Conservation (phyloP, 2,888 invertebrate genomes). For the Agrilus cyanescens region DNA sequence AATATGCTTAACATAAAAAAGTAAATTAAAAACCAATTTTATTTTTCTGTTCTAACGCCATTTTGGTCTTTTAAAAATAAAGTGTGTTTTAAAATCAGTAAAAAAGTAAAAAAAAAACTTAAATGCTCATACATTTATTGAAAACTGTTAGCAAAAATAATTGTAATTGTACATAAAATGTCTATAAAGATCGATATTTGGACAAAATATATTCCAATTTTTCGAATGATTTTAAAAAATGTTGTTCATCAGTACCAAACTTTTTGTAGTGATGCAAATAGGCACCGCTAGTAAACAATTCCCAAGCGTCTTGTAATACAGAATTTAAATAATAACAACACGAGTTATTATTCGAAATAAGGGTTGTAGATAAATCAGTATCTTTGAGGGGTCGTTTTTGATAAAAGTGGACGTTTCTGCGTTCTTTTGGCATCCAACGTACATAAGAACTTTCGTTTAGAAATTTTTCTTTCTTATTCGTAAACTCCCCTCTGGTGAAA, state of each 20-base stretch:
- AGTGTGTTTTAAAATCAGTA: too few species aligned
- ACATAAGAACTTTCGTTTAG: slow-evolving; percentile 28
- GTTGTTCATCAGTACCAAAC: slow-evolving; percentile 36
- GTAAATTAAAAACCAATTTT: too few species aligned
- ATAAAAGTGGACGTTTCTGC: slow-evolving; percentile 30
- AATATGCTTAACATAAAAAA: too few species aligned
- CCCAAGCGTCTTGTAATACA: slow-evolving; percentile 37
- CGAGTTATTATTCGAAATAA: slow-evolving; percentile 37
- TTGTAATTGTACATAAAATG: background rate
- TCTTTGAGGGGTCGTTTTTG: slow-evolving; percentile 31
- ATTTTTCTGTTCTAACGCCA: too few species aligned
- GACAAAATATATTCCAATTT: slow-evolving; percentile 36
- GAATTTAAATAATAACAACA: slow-evolving; percentile 30
- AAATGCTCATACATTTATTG: too few species aligned
- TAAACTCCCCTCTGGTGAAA: slow-evolving; percentile 31
- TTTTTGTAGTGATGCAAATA: slow-evolving; percentile 42
- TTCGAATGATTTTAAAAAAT: slow-evolving; percentile 39
- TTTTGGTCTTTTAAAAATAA: too few species aligned
- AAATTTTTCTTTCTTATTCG: slow-evolving; percentile 20
- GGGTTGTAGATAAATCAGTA: slow-evolving; percentile 34
- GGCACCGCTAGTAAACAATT: slow-evolving; percentile 36
- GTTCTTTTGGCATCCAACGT: slow-evolving; percentile 29
- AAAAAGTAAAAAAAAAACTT: too few species aligned
- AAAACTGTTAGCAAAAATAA: too few species aligned
- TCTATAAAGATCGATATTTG: background rate